These are phyloP conservation scores for Cephus nigrinus DNA, from an alignment of 2,888 invertebrate genomes.

Conservation along the genomic window DNA sequence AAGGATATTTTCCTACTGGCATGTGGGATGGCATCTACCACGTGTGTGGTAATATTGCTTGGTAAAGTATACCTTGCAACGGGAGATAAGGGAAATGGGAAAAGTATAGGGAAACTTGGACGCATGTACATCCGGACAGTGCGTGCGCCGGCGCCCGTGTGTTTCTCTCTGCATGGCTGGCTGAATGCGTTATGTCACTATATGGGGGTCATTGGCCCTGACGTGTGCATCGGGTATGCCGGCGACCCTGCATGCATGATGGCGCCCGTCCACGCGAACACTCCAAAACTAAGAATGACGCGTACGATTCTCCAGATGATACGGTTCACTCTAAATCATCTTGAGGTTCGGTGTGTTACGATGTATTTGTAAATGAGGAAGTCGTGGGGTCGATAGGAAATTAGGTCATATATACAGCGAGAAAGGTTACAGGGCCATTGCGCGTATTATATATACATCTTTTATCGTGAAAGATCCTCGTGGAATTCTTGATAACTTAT, in stretches of 20 bases:
- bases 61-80: neutral
- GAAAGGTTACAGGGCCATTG: neutral
- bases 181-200: constrained; percentile 26
- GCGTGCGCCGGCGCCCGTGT: neutral
- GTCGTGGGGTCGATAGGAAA: neutral
- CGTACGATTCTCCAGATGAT: neutral
- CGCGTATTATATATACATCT: neutral
- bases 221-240: constrained; percentile 58
- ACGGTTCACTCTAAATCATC: neutral
- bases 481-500: neutral
- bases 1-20: neutral
- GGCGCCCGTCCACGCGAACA: constrained; percentile 12
- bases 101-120: neutral
- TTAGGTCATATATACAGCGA: neutral
- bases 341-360: neutral
- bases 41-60: neutral
- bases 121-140: neutral
- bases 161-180: neutral
- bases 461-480: neutral
- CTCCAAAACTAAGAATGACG: neutral
- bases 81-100: neutral
- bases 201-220: constrained; percentile 58
- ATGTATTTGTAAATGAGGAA: neutral
- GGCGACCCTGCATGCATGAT: constrained; percentile 45
- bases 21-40: neutral